These are phyloP conservation scores for Selene dorsalis DNA, from an alignment of 2,797 vertebrate species.

Conservation along the genomic window DNA sequence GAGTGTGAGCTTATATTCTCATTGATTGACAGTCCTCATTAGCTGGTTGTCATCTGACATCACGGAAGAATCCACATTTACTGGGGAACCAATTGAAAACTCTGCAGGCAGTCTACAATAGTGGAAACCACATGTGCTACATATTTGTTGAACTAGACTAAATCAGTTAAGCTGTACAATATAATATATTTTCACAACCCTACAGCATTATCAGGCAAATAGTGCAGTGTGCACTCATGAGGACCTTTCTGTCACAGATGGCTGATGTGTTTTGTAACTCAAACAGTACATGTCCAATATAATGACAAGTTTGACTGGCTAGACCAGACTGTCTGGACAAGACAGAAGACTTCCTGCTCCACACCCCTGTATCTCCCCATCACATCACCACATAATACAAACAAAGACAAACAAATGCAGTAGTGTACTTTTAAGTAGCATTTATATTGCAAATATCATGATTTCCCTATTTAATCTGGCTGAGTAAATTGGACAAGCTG, in stretches of 20 bases:
- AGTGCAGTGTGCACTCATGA: not conserved
- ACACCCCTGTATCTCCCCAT: too few species aligned
- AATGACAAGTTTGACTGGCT: constrained; percentile 39
- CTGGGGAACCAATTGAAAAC: constrained; percentile 53
- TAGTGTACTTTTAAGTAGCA: not conserved
- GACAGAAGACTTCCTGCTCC: too few species aligned
- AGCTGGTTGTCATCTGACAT: constrained; percentile 45
- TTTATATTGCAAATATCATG: not conserved
- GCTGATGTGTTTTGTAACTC: constrained; percentile 11
- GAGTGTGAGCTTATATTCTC: constrained; percentile 16
- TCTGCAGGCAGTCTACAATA: constrained; percentile 20
- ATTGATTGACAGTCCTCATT: constrained; percentile 54
- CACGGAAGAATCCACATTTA: constrained; percentile 41
- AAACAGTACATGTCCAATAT: not conserved
- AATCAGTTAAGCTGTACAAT: not conserved
- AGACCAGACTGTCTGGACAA: too few species aligned
- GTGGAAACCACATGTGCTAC: not conserved
- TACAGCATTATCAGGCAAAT: not conserved
- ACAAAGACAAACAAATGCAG: too few species aligned
- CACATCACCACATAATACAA: too few species aligned
- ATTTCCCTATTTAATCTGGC: constrained; percentile 4
- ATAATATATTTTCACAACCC: not conserved
- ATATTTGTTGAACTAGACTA: constrained; percentile 5
- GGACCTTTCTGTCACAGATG: not conserved
- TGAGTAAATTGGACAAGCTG: constrained; percentile 13